Percentiles rank a stretch among this genome's conserved stretches.
Conservation (phyloP, 1,140 invertebrate species). For the Nylanderia fulva region DNA sequence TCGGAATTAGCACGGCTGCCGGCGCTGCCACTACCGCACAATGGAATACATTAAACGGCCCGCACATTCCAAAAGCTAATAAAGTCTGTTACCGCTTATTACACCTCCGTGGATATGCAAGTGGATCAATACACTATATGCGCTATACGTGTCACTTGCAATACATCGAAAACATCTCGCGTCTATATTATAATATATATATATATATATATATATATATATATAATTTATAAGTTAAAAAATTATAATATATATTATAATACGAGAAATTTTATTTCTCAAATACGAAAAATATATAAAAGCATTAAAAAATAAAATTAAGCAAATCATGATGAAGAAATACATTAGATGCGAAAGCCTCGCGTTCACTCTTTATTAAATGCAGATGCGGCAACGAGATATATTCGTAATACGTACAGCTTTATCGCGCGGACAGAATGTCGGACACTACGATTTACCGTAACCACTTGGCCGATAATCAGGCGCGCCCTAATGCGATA, state of each 20-base stretch:
- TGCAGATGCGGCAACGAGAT: not conserved
- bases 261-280: too few species aligned
- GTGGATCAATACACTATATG: slow-evolving; percentile 69
- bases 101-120: slow-evolving; percentile 69
- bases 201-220: too few species aligned
- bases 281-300: too few species aligned
- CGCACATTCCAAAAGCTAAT: slow-evolving; percentile 78
- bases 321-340: not conserved
- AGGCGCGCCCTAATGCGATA: slow-evolving; percentile 58
- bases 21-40: slow-evolving; percentile 71
- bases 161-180: not conserved
- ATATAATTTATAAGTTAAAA: too few species aligned
- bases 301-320: too few species aligned
- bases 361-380: slow-evolving; percentile 13
- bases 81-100: slow-evolving; percentile 81
- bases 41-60: slow-evolving; percentile 81
- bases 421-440: slow-evolving; percentile 10
- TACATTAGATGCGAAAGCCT: not conserved
- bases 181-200: too few species aligned
- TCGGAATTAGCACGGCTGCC: slow-evolving; percentile 78
- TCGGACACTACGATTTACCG: slow-evolving; percentile 49
- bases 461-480: slow-evolving; percentile 70
- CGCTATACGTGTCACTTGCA: slow-evolving; percentile 13
- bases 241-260: too few species aligned
- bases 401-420: slow-evolving; percentile 24